Conservation (phyloP, 2,797 vertebrate genomes). For the Saxicola maurus region DNA sequence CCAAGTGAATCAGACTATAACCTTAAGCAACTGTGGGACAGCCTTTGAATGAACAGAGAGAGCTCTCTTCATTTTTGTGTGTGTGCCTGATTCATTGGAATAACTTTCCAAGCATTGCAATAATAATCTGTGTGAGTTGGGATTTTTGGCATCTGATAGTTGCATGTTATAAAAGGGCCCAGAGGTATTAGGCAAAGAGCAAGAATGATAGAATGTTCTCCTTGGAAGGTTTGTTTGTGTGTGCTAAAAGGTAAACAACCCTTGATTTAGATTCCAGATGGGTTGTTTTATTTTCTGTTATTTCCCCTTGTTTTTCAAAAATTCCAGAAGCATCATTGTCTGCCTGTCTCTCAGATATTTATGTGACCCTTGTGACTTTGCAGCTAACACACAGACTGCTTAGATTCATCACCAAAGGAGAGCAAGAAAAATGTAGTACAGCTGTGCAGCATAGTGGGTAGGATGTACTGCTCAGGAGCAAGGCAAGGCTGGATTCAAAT, state of each 20-base stretch:
- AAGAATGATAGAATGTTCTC: conserved; percentile 32
- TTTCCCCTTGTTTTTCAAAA: conserved; percentile 33
- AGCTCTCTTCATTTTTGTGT: not conserved
- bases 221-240: not conserved
- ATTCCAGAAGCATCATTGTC: not conserved
- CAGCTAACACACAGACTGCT: not conserved
- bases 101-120: conserved; percentile 42
- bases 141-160: conserved; percentile 43
- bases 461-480: not conserved
- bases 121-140: conserved; percentile 59
- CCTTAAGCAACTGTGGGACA: conserved; percentile 12
- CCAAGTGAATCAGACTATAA: conserved; percentile 23
- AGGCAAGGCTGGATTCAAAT: not conserved
- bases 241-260: conserved; percentile 10
- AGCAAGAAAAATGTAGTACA: not conserved
- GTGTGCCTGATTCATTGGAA: not conserved
- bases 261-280: conserved; percentile 34
- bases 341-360: conserved; percentile 14
- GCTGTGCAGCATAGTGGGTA: not conserved
- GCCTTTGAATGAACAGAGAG: not conserved
- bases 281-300: conserved; percentile 20
- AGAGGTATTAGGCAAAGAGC: not conserved
- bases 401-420: not conserved
- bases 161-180: conserved; percentile 34
- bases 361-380: conserved; percentile 22